Percentiles rank a stretch among this genome's conserved stretches.
phyloP scores from a whole-genome alignment of 2,113 vertebrate species.

The Carettochelys insculpta region DNA sequence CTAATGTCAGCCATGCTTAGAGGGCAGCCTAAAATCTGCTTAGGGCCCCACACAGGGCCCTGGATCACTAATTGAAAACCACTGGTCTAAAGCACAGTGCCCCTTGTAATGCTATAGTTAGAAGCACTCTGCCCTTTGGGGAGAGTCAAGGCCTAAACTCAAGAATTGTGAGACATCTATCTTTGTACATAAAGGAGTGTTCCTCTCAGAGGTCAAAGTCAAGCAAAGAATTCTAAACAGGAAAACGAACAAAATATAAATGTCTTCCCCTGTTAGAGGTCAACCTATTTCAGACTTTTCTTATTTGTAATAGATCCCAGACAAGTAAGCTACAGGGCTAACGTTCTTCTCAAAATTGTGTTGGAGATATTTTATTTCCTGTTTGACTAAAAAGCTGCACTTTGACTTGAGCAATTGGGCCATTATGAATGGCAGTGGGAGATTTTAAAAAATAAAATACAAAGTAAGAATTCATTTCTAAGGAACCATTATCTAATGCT shows the following conservation, averaged over 20 bases:
- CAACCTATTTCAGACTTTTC: slow-evolving; percentile 24
- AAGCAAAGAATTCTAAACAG: slow-evolving; percentile 27
- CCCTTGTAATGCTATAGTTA: slow-evolving; percentile 26
- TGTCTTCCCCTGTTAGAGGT: slow-evolving; percentile 31
- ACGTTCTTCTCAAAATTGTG: background rate
- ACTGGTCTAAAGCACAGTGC: background rate
- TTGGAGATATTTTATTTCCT: slow-evolving; percentile 7
- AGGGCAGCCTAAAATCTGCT: no score
- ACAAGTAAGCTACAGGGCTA: background rate
- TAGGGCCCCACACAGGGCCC: no score
- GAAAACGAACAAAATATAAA: slow-evolving; percentile 32
- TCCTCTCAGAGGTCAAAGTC: background rate
- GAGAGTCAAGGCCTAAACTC: background rate
- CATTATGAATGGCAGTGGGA: slow-evolving; percentile 2
- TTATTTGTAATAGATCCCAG: background rate
- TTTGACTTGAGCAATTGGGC: background rate
- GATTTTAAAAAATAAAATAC: slow-evolving; percentile 32
- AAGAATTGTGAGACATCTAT: background rate
- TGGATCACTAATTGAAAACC: no score
- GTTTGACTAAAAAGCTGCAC: slow-evolving; percentile 36
- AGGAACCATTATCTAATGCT: slow-evolving; percentile 47
- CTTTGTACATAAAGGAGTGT: fast-evolving
- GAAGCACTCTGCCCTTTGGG: slow-evolving; percentile 26
- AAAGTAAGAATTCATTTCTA: slow-evolving; percentile 31
- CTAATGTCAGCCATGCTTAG: no score